Evolutionary conservation across 53 echinoderm and acorn worm species (phyloP), one percentile per base, ranked within the genome.

Genomic region (Actinopyga echinites): DNA sequence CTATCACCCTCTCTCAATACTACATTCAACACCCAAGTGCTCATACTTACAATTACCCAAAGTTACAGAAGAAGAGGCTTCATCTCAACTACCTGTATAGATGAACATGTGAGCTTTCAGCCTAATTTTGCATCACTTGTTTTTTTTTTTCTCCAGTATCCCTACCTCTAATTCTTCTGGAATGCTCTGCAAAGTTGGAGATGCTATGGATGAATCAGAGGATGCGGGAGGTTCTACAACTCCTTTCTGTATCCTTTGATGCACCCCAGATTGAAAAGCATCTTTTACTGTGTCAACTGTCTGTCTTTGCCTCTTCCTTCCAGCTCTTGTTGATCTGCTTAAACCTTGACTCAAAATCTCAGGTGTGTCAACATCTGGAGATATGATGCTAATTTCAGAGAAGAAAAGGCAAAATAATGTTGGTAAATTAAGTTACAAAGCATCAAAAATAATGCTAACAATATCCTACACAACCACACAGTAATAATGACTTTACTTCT

Each of bases 151-250:
- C 40, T 17, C 13, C 31, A 22, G 12, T 28, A 30, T 63, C 31
- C 28, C 3, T 30, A 63, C 68, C 68, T 68, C 68, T 68, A 20
- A 11, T 68, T 68, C 68, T 34, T 68, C 68, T 37, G 68, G 68
- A 36, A 68, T 68, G 68, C 68, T 68, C n/a, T 68, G 68, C n/a
- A 68, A 20, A 4, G 63, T 22, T 13, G 63, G 63, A 63, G 63
- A 63, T 12, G 31, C 63, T 31, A 63, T 28, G 8, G 68, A n/a
- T 22, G 68, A 68, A 34, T 68, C 68, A 6, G 68, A 68, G 40
- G 35, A 68, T 36, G 30, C 34, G n/a, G 68, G 35, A 33, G 35
- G 20, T 3, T 68, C 68, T 36, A 35, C 21, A 19, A 34, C 34
- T 36, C 38, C 68, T 34, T 34, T 68, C 35, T 68, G 68, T 1